Base-by-base conservation (phyloP, 2,888 invertebrate genomes). In the Cheilosia variabilis region DNA sequence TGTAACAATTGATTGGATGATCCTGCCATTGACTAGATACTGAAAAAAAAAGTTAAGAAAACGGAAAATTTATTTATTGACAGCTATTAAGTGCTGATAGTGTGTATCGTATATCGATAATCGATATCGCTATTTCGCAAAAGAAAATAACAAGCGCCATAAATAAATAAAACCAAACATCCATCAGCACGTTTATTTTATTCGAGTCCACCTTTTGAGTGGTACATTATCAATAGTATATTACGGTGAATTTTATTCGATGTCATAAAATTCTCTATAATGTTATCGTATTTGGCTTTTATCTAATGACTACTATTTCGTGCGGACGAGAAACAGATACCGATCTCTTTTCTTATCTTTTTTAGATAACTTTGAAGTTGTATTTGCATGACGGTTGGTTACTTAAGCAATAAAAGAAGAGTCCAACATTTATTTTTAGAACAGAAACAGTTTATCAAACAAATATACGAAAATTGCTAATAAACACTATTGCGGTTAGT, bases 1-100 rank as follows among this genome's bases (percentile, higher is more conserved):
- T 76, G 31, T 89, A 88, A 73, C 91, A 91, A 17, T 89, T 89
- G 4, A 91, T 88, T 27, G 90, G 89, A 4, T 89, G 88, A n/a
- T 88, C 72, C 62, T 89, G 89, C 87, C 82, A 87, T 55, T 80
- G 66, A 68, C 81, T 65, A 45, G 84, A 81, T 15, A 52, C 84
- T 84, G 62, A 10, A 69, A 69, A 50, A 31, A 58, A 15, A 27
- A 52, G 27, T 2, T 9, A 10, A 4, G 4, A n/a, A 52, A 17
- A 53, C 2, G 0, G 52, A 31, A 43, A 24, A 65, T 34, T 31
- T n/a, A 60, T 76, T 77, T 68, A 43, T 52, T 58, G 4, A 24
- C 66, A 34, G 15, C 7, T 47, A 17, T 10, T 31, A 10, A 6
- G 9, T 31, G 31, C n/a, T 60, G 6, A 47, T 24, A 22, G 3